Evolutionary conservation across 2,797 vertebrate species (phyloP).

Genomic region (Anniella stebbinsi): DNA sequence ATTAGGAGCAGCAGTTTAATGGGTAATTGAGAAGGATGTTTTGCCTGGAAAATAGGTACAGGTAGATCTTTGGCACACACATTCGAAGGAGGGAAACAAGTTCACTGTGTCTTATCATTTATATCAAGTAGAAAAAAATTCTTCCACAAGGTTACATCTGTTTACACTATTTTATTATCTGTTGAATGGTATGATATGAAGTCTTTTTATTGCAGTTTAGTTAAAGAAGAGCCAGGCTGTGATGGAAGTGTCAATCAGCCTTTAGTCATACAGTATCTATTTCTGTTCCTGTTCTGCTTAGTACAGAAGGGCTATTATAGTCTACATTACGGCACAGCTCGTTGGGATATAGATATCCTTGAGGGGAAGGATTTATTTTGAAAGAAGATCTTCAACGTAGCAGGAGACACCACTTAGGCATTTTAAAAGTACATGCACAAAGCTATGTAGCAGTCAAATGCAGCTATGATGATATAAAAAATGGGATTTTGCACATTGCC

Average conservation of each 20-base stretch:
- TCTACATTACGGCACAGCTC: slow-evolving; percentile 81
- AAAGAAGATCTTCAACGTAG: slow-evolving; percentile 81
- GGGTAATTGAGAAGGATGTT: slow-evolving; percentile 70
- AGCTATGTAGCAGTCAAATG: slow-evolving; percentile 74
- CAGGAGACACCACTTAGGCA: slow-evolving; percentile 80
- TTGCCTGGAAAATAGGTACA: slow-evolving; percentile 67
- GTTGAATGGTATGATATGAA: slow-evolving; percentile 75
- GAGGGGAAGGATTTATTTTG: slow-evolving; percentile 83
- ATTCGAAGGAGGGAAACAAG: slow-evolving; percentile 69
- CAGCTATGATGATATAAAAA: slow-evolving; percentile 63
- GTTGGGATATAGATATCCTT: slow-evolving; percentile 83
- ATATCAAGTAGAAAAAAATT: slow-evolving; percentile 63
- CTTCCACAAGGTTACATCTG: slow-evolving; percentile 75
- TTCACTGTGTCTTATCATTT: slow-evolving; percentile 70
- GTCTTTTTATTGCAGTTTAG: slow-evolving; percentile 78
- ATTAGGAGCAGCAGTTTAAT: slow-evolving; percentile 70
- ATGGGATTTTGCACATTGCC: slow-evolving; percentile 55
- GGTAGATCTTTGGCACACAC: slow-evolving; percentile 72
- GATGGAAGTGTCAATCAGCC: slow-evolving; percentile 82
- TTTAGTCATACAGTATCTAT: slow-evolving; percentile 86
- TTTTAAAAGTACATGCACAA: slow-evolving; percentile 72
- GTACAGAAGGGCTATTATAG: slow-evolving; percentile 85
- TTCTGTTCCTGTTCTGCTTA: slow-evolving; percentile 80
- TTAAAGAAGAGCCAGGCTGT: slow-evolving; percentile 75
- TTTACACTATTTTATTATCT: slow-evolving; percentile 80